These are phyloP conservation scores for Hypena proboscidalis DNA, from an alignment of 2,888 invertebrate species.

Conservation along the genomic window DNA sequence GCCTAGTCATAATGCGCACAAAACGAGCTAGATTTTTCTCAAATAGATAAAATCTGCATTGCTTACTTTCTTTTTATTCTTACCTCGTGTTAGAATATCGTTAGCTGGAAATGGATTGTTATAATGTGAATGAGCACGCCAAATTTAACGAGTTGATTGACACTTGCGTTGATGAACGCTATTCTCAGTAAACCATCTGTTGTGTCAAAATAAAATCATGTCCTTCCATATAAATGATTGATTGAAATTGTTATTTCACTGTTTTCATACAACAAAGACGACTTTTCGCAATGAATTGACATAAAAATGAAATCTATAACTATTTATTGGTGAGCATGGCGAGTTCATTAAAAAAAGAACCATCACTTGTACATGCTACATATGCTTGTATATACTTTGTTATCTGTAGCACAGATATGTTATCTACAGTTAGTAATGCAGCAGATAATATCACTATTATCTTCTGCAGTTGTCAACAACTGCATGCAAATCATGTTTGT, in stretches of 20 bases:
- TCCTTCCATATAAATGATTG: conserved; percentile 1
- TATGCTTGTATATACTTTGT: too few relatives aligned
- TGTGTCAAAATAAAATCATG: conserved; percentile 5
- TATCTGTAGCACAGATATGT: too few relatives aligned
- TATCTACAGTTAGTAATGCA: too few relatives aligned
- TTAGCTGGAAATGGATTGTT: conserved; percentile 20
- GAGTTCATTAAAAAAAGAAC: too few relatives aligned
- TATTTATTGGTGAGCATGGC: too few relatives aligned
- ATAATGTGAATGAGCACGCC: conserved; percentile 25
- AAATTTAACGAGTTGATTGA: conserved; percentile 26
- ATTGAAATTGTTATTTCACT: background rate
- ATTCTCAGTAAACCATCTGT: conserved; percentile 41
- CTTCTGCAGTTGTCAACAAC: too few relatives aligned
- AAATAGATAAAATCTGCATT: conserved; percentile 20
- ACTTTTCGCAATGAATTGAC: too few relatives aligned
- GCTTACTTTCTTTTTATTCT: conserved; percentile 40
- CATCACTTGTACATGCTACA: too few relatives aligned
- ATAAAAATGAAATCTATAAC: too few relatives aligned
- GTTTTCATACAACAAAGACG: too few relatives aligned
- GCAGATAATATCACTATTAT: too few relatives aligned
- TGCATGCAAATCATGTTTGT: too few relatives aligned
- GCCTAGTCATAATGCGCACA: conserved; percentile 22
- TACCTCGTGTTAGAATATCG: conserved; percentile 28
- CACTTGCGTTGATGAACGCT: conserved; percentile 15
- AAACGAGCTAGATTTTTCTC: conserved; percentile 26